Percentiles rank a stretch among this genome's conserved stretches.
Evolutionary conservation across 1,140 invertebrate species (phyloP).

Genomic region (Lepidostoma basale): DNA sequence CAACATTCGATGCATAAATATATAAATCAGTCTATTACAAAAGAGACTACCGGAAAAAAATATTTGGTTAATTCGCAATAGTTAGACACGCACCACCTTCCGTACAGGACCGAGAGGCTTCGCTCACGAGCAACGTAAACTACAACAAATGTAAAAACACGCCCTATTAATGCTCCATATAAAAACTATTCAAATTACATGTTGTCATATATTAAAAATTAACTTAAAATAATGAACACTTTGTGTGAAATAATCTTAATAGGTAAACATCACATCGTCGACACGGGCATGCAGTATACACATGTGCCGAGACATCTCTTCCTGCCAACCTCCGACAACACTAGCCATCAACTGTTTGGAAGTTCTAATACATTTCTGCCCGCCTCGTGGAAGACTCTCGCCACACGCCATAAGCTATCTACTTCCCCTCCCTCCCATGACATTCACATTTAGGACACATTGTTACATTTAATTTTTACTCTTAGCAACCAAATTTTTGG

Average conservation of each 20-base stretch:
- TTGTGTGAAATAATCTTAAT: constrained; percentile 33
- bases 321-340: too few species aligned
- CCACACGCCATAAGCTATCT: too few species aligned
- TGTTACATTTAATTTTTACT: constrained; percentile 39
- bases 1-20: constrained; percentile 31
- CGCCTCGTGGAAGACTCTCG: constrained; percentile 4
- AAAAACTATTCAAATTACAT: constrained; percentile 36
- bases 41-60: constrained; percentile 27
- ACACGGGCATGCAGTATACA: too few species aligned
- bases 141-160: constrained; percentile 19
- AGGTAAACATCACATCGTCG: constrained; percentile 19
- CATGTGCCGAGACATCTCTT: too few species aligned
- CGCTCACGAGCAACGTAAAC: neutral
- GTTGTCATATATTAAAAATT: constrained; percentile 34
- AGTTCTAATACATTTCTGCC: constrained; percentile 6
- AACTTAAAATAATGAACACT: constrained; percentile 39
- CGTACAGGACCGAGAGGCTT: constrained; percentile 11
- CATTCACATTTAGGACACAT: neutral
- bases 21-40: constrained; percentile 28
- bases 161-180: neutral
- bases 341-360: too few species aligned
- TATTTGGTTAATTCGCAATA: constrained; percentile 27
- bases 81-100: too few species aligned
- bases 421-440: too few species aligned
- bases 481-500: constrained; percentile 41